Base-by-base conservation (phyloP, 2,113 vertebrate species). In the Benitochromis conjunctus region DNA sequence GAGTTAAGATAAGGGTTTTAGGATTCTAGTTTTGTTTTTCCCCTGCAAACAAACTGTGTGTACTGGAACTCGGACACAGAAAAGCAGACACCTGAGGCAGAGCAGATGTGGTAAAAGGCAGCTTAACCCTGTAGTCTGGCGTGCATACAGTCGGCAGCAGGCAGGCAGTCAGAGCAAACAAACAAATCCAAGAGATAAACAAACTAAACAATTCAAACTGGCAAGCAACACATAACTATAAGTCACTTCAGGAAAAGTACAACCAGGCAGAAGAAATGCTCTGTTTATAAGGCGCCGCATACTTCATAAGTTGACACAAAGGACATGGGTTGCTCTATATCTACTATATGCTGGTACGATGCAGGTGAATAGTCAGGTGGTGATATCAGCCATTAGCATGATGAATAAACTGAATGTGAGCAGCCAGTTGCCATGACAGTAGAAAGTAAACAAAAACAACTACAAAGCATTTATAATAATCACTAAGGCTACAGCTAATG, bases 51-150 rank as follows among this genome's bases (percentile, higher is more conserved):
- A 79, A 78, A 79, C 41, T 51, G 43, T 31, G 18, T 76, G 12
- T 18, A 16, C 34, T 9, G 84, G 76, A 89, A 84, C 51, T 60
- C 56, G 82, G 71, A 80, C 83, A 19, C 78, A 80, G 74, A 81
- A 74, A 79, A 80, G 60, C 38, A 79, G 82, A 87, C 85, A 90
- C 81, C 84, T 71, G 79, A 91, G 85, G 83, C 82, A 53, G 55
- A 86, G 86, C 85, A 85, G 82, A 88, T 87, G 84, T 87, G 92
- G 87, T 86, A 84, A 89, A 91, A 92, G 66, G 85, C 51, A 48
- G 78, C 79, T 83, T 91, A 88, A 89, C 81, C 78, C 80, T 56
- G 80, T 57, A 77, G 81, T 81, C 90, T 90, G 84, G 84, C 88
- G 87, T 71, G 57, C 77, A 57, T 80, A 31, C 69, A 79, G 84